Percentiles rank a stretch among this genome's conserved stretches.
Conservation (phyloP, 2,888 invertebrate species). For the Thymelicus acteon region DNA sequence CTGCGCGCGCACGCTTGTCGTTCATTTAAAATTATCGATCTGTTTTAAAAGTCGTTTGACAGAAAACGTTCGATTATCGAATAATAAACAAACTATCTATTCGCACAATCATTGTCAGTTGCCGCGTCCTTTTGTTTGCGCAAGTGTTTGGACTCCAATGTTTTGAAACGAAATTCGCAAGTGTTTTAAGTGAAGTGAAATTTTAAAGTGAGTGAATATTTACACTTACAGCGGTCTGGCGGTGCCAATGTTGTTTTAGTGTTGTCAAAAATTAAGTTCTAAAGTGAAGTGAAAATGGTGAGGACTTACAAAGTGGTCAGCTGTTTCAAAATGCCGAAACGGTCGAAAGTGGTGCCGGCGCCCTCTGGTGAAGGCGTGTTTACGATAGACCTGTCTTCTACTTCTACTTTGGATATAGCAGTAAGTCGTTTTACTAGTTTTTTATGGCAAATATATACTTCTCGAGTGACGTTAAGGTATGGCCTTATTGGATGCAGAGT, state of each 20-base stretch:
- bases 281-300: constrained; percentile 60
- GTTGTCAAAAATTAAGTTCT: constrained; percentile 46
- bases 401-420: constrained; percentile 68
- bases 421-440: constrained; percentile 56
- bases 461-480: background rate
- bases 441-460: background rate
- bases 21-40: constrained; percentile 21
- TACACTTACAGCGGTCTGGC: constrained; percentile 10
- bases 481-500: background rate
- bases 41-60: constrained; percentile 24
- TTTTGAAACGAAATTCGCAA: constrained; percentile 32
- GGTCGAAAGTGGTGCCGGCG: constrained; percentile 70
- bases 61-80: constrained; percentile 12
- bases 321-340: constrained; percentile 69
- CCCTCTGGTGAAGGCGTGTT: constrained; percentile 65
- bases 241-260: constrained; percentile 29
- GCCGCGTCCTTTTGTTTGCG: constrained; percentile 4
- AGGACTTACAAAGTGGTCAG: constrained; percentile 67
- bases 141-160: constrained; percentile 6
- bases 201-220: constrained; percentile 20
- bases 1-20: constrained; percentile 65
- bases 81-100: constrained; percentile 6
- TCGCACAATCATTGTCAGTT: constrained; percentile 24
- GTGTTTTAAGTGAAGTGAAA: constrained; percentile 10
- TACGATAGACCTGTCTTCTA: constrained; percentile 61